These are phyloP conservation scores for Apis dorsata DNA, from an alignment of 1,140 invertebrate genomes.

Conservation along the genomic window DNA sequence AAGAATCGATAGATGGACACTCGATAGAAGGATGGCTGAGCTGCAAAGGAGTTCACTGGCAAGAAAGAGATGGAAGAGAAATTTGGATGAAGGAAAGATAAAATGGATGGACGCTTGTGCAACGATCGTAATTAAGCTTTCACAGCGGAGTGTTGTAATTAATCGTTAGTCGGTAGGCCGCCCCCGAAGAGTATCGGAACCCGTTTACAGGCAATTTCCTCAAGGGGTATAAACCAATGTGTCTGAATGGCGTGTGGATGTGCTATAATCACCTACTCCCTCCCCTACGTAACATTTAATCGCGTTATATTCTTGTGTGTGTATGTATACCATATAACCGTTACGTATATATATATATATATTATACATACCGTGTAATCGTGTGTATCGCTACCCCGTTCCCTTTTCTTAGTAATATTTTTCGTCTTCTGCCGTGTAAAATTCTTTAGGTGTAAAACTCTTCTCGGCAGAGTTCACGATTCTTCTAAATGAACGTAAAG, in stretches of 20 bases:
- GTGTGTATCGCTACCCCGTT: slow-evolving; percentile 15
- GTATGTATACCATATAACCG: slow-evolving; percentile 19
- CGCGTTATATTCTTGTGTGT: slow-evolving; percentile 48
- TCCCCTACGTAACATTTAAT: slow-evolving; percentile 63
- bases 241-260: slow-evolving; percentile 76
- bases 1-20: neutral
- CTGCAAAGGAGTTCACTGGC: neutral
- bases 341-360: slow-evolving; percentile 10
- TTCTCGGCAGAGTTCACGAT: neutral
- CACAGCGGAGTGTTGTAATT: slow-evolving; percentile 41
- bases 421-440: slow-evolving; percentile 3
- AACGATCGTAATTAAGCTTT: slow-evolving; percentile 56
- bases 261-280: slow-evolving; percentile 60
- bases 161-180: slow-evolving; percentile 69
- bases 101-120: slow-evolving; percentile 17
- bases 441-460: neutral
- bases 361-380: slow-evolving; percentile 1
- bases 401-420: slow-evolving; percentile 6
- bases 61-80: neutral
- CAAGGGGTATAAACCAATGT: slow-evolving; percentile 70
- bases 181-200: slow-evolving; percentile 56
- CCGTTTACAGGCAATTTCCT: slow-evolving; percentile 65
- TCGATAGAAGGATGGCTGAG: neutral
- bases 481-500: neutral
- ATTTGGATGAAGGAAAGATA: slow-evolving; percentile 23